Percentiles rank a stretch among this genome's conserved stretches.
Evolutionary conservation across 2,113 vertebrate species (phyloP).

Genomic region (Sciurus niger): DNA sequence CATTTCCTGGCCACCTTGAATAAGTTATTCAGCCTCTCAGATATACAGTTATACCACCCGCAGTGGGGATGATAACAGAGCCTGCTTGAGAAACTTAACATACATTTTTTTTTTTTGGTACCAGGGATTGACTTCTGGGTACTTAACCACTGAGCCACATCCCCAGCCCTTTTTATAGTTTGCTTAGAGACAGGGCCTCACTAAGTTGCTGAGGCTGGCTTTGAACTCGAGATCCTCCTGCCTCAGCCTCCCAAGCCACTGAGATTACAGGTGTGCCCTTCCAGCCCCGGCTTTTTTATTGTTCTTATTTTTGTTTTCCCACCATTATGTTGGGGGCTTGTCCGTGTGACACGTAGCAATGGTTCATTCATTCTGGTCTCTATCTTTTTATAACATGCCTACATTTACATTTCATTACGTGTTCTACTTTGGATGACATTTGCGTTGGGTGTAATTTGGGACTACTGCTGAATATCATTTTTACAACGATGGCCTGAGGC

Average conservation of each 20-base stretch:
- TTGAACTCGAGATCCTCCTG: too few relatives aligned
- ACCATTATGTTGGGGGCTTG: background rate
- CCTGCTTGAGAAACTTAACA: background rate
- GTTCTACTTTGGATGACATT: background rate
- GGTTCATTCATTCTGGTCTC: background rate
- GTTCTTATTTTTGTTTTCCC: background rate
- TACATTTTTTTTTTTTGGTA: too few relatives aligned
- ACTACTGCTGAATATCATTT: background rate
- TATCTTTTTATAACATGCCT: background rate
- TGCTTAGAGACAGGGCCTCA: too few relatives aligned
- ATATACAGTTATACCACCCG: background rate
- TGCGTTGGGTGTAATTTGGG: background rate
- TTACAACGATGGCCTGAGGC: background rate
- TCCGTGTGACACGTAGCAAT: background rate
- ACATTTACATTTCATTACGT: background rate
- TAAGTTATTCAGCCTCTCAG: background rate
- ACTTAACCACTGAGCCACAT: too few relatives aligned
- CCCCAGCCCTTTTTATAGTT: too few relatives aligned
- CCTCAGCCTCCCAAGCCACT: too few relatives aligned
- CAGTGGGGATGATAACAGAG: background rate
- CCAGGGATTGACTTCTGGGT: too few relatives aligned
- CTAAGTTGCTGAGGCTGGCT: too few relatives aligned
- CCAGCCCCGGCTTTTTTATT: background rate
- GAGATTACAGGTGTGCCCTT: too few relatives aligned
- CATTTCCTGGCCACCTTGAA: background rate